Base-by-base conservation (phyloP, 2,888 invertebrate genomes). In the Dolichopus griseipennis region DNA sequence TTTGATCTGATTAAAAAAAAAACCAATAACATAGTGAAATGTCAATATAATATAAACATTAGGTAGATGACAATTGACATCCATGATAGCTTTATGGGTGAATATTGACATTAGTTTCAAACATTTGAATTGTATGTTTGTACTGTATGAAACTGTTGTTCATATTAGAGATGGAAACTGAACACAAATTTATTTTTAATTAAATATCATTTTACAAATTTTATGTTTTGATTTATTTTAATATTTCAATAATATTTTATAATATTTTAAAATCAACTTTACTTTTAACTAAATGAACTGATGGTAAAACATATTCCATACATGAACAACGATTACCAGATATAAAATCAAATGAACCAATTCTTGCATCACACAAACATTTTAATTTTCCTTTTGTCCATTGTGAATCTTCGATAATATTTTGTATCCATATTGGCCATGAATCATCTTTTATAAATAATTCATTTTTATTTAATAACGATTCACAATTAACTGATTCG, bases 351-450 rank as follows among this genome's bases (percentile, higher is more conserved):
- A 88, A 89, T 7, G 86, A 85, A 10, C 89, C 90, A 41, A 89
- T 81, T 79, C 86, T 83, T 61, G 82, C 82, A 64, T 84, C 81
- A 78, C 90, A 90, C 69, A 81, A 83, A 78, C 90, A 90, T 70
- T 84, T 83, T 41, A 89, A 75, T 80, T 87, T 87, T n/a, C 89
- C 89, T 77, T 86, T 88, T 0, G 85, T 85, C 88, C 88, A 89
- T 66, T 84, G 79, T 71, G 85, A 84, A 68, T 81, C 78, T 75
- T 85, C 84, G 62, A 88, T 77, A 75, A 79, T 82, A 37, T 72
- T 68, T 69, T 76, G 81, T 68, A 88, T 83, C 88, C 88, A 88
- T 20, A 75, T 72, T 0, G 88, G 87, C 66, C 86, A 74, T 69
- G 76, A 77, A n/a, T 85, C 85, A 76, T 88, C 88, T 68, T 79